Evolutionary conservation across 2,797 vertebrate species (phyloP).

Genomic region (Anguilla megastoma): DNA sequence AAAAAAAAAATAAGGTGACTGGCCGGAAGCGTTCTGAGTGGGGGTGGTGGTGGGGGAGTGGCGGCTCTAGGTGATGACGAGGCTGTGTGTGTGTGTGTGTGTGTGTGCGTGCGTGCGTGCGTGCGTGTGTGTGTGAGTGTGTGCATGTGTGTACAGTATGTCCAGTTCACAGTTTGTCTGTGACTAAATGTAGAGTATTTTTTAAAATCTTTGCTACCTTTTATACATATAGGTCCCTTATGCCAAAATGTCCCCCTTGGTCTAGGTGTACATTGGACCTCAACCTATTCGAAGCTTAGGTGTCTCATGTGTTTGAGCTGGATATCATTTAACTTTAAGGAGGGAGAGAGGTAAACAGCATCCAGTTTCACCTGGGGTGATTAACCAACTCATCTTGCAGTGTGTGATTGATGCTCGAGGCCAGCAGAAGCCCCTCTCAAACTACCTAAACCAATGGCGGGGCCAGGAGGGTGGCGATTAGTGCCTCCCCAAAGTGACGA

Average conservation of each 20-base stretch:
- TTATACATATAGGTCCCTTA: neutral
- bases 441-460: neutral
- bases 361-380: neutral
- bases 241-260: neutral
- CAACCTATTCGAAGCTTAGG: neutral
- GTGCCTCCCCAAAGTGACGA: neutral
- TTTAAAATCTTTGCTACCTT: neutral
- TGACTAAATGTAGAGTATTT: neutral
- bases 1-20: neutral
- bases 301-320: neutral
- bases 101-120: slow-evolving; percentile 28
- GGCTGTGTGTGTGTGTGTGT: slow-evolving; percentile 21
- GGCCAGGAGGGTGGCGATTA: too few species aligned
- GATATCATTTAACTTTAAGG: neutral
- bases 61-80: neutral
- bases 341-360: neutral
- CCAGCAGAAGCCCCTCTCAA: neutral
- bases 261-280: neutral
- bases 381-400: neutral
- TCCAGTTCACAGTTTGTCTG: slow-evolving; percentile 30
- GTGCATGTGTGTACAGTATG: slow-evolving; percentile 29
- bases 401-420: neutral
- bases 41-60: neutral
- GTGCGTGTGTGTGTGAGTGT: slow-evolving; percentile 18
- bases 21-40: neutral